These are phyloP conservation scores for Argyresthia albistria DNA, from an alignment of 2,888 invertebrate genomes.

Conservation along the genomic window DNA sequence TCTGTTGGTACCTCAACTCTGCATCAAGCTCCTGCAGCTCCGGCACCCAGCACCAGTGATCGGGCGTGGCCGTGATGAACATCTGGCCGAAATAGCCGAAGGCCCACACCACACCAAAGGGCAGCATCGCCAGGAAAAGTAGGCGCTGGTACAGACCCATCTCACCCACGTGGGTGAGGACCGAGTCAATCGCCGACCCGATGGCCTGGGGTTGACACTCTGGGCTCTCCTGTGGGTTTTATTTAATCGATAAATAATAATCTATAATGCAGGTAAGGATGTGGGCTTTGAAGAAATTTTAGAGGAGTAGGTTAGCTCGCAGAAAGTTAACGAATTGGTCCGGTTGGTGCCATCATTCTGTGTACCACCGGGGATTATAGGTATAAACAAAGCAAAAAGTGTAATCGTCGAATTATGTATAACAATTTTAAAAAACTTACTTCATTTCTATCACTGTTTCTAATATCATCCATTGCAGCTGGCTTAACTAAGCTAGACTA, in stretches of 20 bases:
- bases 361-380: background rate
- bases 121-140: constrained; percentile 45
- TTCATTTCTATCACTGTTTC: background rate
- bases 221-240: constrained; percentile 25
- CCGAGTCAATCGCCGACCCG: constrained; percentile 35
- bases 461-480: background rate
- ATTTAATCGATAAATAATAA: background rate
- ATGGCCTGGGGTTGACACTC: constrained; percentile 15
- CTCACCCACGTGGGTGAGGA: constrained; percentile 47
- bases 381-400: background rate
- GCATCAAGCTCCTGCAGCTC: constrained; percentile 26
- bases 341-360: no score
- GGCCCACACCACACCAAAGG: constrained; percentile 51
- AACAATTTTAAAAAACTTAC: background rate
- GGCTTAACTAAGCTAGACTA: no score
- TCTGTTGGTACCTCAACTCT: constrained; percentile 7
- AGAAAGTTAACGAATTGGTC: no score
- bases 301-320: no score
- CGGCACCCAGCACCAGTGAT: constrained; percentile 38
- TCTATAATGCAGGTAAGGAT: no score
- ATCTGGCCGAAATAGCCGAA: constrained; percentile 38
- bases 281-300: no score
- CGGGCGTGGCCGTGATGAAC: constrained; percentile 35
- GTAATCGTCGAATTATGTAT: background rate
- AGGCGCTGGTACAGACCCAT: constrained; percentile 52